Evolutionary conservation across 2,113 vertebrate genomes (phyloP).

Genomic region (Oryzias melastigma): DNA sequence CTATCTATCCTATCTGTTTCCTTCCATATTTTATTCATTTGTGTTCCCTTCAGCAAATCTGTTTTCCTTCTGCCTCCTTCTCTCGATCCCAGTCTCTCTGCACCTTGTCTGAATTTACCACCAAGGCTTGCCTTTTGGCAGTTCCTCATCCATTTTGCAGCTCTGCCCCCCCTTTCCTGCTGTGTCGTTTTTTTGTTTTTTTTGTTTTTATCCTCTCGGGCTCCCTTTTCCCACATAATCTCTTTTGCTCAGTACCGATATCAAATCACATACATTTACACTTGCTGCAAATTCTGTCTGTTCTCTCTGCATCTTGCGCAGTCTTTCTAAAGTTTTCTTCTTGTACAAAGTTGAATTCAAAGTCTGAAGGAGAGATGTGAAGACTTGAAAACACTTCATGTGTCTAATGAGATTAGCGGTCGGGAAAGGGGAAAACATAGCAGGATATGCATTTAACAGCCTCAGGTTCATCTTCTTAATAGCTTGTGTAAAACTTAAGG

Average conservation of each 20-base stretch:
- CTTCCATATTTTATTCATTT: conserved; percentile 68
- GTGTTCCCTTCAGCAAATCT: conserved; percentile 56
- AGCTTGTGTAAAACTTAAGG: conserved; percentile 46
- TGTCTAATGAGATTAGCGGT: conserved; percentile 15
- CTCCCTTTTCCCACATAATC: conserved; percentile 30
- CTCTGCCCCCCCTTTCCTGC: conserved; percentile 11
- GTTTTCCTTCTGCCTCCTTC: conserved; percentile 33
- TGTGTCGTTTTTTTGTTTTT: conserved; percentile 14
- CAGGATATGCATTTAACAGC: conserved; percentile 34
- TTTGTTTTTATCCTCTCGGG: conserved; percentile 29
- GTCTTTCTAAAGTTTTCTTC: conserved; percentile 35
- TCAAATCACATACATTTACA: conserved; percentile 49
- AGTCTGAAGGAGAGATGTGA: conserved; percentile 3
- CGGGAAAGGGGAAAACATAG: conserved; percentile 10
- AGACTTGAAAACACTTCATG: not conserved
- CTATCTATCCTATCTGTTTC: conserved; percentile 57
- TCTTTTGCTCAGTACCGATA: conserved; percentile 40
- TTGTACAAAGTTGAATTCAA: conserved; percentile 24
- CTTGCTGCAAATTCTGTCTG: conserved; percentile 24
- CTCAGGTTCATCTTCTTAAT: conserved; percentile 66
- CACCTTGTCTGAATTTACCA: conserved; percentile 55
- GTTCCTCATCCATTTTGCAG: conserved; percentile 24
- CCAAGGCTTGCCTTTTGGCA: conserved; percentile 52
- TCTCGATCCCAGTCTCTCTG: conserved; percentile 35
- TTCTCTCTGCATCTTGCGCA: conserved; percentile 8